A percentile compares a stretch with the other conserved stretches of the same genome.
Evolutionary conservation across 2,888 invertebrate genomes (phyloP).

Genomic region (Rapana venosa): DNA sequence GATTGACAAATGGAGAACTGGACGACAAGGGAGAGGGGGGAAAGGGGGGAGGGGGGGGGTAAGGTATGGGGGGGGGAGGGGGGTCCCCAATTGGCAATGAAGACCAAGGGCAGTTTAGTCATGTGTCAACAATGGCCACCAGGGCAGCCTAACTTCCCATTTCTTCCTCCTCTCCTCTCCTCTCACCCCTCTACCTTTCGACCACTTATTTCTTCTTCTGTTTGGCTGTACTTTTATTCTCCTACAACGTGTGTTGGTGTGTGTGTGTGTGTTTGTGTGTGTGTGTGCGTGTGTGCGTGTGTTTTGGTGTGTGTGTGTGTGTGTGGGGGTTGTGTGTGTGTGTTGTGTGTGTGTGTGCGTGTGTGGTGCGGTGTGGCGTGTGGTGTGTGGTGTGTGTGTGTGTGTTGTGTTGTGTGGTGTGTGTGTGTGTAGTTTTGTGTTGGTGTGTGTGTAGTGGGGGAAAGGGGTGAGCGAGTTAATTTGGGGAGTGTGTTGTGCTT

Average conservation of each 20-base stretch:
- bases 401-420: not conserved
- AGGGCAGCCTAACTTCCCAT: conserved; percentile 34
- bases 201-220: no score
- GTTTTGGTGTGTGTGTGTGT: conserved; percentile 10
- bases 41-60: no score
- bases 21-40: not conserved
- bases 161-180: not conserved
- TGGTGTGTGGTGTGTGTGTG: no score
- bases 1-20: not conserved
- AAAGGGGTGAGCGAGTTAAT: no score
- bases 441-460: not conserved
- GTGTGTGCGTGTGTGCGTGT: conserved; percentile 33
- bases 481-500: no score
- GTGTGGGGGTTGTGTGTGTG: no score
- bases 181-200: not conserved
- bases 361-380: no score
- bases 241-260: not conserved
- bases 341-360: no score
- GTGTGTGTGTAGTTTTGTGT: not conserved
- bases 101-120: conserved; percentile 40
- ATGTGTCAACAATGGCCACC: conserved; percentile 36
- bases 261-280: conserved; percentile 37
- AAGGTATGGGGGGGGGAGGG: not conserved
- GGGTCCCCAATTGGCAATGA: conserved; percentile 43
- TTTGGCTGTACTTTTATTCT: not conserved